Conservation (phyloP, 2,797 vertebrate species). For the Sebastes baramenuke region DNA sequence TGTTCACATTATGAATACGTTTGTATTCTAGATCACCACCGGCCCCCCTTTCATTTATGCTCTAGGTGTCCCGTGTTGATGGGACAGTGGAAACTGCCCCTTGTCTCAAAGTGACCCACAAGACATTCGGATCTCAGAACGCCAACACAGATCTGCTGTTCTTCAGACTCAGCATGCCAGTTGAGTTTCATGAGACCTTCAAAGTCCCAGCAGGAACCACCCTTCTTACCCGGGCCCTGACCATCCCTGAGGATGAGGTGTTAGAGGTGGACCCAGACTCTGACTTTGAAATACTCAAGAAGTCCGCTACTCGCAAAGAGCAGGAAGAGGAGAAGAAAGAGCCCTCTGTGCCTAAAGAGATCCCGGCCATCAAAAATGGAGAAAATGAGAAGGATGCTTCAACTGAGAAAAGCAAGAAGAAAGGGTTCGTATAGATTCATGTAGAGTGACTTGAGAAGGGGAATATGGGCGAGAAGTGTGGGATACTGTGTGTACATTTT, state of each 20-base stretch:
- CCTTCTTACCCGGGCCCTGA: conserved; percentile 86
- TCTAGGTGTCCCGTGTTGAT: conserved; percentile 89
- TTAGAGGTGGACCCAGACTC: conserved; percentile 90
- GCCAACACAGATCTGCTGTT: conserved; percentile 91
- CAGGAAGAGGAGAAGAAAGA: conserved; percentile 89
- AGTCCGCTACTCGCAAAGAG: conserved; percentile 88
- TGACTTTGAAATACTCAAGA: conserved; percentile 91
- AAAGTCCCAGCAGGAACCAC: conserved; percentile 88
- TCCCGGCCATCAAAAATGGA: conserved; percentile 76
- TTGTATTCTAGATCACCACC: background rate
- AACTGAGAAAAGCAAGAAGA: conserved; percentile 95
- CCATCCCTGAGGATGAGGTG: conserved; percentile 89
- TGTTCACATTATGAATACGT: background rate
- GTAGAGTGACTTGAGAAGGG: background rate
- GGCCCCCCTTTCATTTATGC: background rate
- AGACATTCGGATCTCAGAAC: conserved; percentile 90
- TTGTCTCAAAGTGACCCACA: conserved; percentile 90
- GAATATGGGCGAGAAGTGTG: background rate
- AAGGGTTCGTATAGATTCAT: conserved; percentile 78
- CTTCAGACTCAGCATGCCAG: conserved; percentile 91
- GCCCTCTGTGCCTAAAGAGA: conserved; percentile 75
- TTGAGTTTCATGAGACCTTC: conserved; percentile 92
- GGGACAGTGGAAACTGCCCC: conserved; percentile 93
- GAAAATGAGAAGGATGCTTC: conserved; percentile 94
- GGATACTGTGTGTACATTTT: background rate